Evolutionary conservation across 2,113 vertebrate species (phyloP), one percentile per base, ranked within the genome.

Genomic region (Melanerpes formicivorus): DNA sequence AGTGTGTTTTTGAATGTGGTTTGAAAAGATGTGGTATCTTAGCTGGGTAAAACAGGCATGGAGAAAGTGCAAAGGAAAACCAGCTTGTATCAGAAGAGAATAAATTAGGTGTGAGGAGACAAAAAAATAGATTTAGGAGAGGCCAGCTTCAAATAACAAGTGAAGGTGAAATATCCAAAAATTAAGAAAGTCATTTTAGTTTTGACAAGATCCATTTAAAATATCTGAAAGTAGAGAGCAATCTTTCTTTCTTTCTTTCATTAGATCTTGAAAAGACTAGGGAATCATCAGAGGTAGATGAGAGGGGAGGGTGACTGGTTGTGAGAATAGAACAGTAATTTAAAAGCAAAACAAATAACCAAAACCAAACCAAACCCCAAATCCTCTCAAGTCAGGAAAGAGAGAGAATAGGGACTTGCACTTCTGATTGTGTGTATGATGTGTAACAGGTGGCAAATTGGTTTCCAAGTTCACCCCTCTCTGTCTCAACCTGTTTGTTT

Each of bases 401-500:
- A 85, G 75, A 78, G 16, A 66, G 21, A 84, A 71, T 14, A n/a
- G 76, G 64, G 56, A 13, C 37, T 44, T 67, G 27, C 11, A 21
- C 8, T 91, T 79, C 50, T 86, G 22, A 74, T 86, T 69, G 29
- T 4, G 13, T 64, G 8, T 80, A 55, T 71, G 64, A 82, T 85
- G 59, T 7, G 6, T 67, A 56, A 64, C 34, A 55, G 2, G 2
- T 80, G 58, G 22, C 52, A 90, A 84, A 75, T 30, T 32, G 29
- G 44, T 52, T 94, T 88, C 78, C 40, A 73, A 9, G 88, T 90
- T 90, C 3, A 1, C 52, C 88, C 55, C 29, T 72, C 58, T 87
- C 26, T 0, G 29, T 71, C 79, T 85, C 87, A 94, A 65, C 75
- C 60, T 88, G 34, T 96, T 95, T 93, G 55, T 85, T 85, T 84